Evolutionary conservation across 2,888 invertebrate species (phyloP).

Genomic region (Hydroisotoma schaefferi): DNA sequence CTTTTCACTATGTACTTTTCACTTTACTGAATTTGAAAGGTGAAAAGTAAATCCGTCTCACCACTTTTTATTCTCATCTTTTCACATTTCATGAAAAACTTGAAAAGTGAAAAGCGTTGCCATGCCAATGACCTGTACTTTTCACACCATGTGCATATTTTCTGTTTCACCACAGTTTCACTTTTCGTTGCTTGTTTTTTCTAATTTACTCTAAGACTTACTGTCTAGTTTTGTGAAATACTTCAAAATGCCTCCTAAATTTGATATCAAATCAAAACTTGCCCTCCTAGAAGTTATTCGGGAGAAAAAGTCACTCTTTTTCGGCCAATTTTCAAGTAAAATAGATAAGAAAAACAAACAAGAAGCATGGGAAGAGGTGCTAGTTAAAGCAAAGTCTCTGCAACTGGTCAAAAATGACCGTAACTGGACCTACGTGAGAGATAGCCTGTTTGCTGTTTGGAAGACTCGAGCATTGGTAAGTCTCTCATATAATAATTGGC

Average conservation of each 20-base stretch:
- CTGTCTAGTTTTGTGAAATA: no score
- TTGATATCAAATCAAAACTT: not conserved
- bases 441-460: slow-evolving; percentile 4
- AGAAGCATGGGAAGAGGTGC: slow-evolving; percentile 5
- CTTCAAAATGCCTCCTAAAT: not conserved
- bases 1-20: no score
- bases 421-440: slow-evolving; percentile 3
- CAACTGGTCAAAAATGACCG: not conserved
- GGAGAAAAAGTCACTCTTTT: slow-evolving; percentile 8
- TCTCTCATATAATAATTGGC: not conserved
- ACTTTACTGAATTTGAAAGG: no score
- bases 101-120: no score
- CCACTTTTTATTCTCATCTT: no score
- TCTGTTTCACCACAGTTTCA: no score
- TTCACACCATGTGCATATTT: no score
- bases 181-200: no score
- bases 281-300: not conserved
- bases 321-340: slow-evolving; percentile 2
- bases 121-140: no score
- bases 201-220: no score
- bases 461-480: slow-evolving; percentile 9
- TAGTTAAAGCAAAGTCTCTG: not conserved
- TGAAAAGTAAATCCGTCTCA: no score
- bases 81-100: no score
- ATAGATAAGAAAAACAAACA: not conserved